Percentiles rank a stretch among this genome's conserved stretches.
phyloP scores from a whole-genome alignment of 2,113 vertebrate species.

The cat (Felis catus) region F.catus_Fca126_mat1.0 CM031424.1:67304501-67305000 shows the following conservation, averaged over 20 bases:
- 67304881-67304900: background rate
- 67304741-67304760: no score
- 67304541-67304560: constrained; percentile 10
- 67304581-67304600: constrained; percentile 18
- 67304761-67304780: no score
- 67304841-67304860: background rate
- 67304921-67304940: background rate
- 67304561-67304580: background rate
- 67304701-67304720: no score
- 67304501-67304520: constrained; percentile 31
- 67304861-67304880: background rate
- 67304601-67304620: background rate
- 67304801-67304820: no score
- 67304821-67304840: no score
- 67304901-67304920: background rate
- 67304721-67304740: no score
- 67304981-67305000: background rate
- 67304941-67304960: background rate
- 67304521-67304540: constrained; percentile 34
- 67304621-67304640: background rate
- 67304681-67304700: no score
- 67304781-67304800: no score
- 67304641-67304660: no score
- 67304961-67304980: background rate
- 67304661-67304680: no score